Conservation (phyloP, 2,888 invertebrate species). For the Eupelmus urozonus region DNA sequence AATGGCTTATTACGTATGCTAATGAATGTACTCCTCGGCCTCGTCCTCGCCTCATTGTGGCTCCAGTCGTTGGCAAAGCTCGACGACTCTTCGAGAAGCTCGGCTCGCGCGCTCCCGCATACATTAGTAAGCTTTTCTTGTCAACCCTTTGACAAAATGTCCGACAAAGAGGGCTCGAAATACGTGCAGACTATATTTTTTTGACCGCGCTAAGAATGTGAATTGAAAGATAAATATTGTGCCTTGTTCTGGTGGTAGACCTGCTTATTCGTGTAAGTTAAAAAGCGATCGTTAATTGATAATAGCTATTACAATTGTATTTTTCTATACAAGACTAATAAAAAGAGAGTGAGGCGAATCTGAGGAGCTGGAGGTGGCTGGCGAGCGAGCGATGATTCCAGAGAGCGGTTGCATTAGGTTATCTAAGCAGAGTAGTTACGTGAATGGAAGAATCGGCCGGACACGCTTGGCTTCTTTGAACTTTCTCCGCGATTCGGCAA, state of each 20-base stretch:
- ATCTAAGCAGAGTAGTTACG: conserved; percentile 41
- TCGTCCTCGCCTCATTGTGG: background rate
- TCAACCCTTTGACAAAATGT: background rate
- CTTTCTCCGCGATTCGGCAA: conserved; percentile 52
- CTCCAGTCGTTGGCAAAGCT: background rate
- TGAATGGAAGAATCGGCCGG: conserved; percentile 14
- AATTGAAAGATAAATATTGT: no score
- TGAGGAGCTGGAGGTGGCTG: no score
- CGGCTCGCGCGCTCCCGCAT: background rate
- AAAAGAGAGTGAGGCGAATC: no score
- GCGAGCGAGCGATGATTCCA: conserved; percentile 1
- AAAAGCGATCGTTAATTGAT: no score
- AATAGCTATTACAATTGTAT: no score
- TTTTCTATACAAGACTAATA: no score
- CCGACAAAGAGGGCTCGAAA: no score
- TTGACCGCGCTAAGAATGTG: no score
- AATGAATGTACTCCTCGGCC: background rate
- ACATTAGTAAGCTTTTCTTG: background rate
- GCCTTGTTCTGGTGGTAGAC: no score
- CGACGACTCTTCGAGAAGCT: background rate
- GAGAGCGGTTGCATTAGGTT: conserved; percentile 24
- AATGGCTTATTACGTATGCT: conserved; percentile 19
- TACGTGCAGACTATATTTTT: no score
- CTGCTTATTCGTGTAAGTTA: no score
- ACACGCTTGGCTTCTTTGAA: conserved; percentile 38